Evolutionary conservation across 2,888 invertebrate genomes (phyloP), one percentile per base, ranked within the genome.

Genomic region (Cheiracanthium punctorium): DNA sequence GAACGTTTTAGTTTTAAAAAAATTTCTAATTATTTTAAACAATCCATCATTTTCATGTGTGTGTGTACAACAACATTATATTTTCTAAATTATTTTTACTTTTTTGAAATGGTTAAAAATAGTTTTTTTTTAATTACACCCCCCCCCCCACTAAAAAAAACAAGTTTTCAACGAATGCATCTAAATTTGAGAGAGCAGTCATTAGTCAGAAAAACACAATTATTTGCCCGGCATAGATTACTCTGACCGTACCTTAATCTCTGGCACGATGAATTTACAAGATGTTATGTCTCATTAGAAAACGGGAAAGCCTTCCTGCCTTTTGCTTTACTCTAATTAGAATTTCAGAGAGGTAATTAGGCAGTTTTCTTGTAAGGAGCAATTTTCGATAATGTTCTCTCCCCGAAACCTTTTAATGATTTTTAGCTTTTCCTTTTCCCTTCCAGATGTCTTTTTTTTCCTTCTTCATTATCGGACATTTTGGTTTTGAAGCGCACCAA

Each of bases 291-390:
- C 24, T 58, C 58, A 58, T 58, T 58, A 58, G 24, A 58, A 58
- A 24, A 48, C 17, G 1, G 24, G 37, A 37, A 58, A 58, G 1
- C 5, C 24, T 58, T 58, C 24, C 24, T 58, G n/a, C 24, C 43
- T 12, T 12, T 2, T 48, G 43, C 43, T 48, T 17, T 10, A 5
- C 58, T 58, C 58, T 58, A 58, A 58, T 58, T 58, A 58, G 58
- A 58, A 58, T 58, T 24, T 24, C 58, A 24, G 58, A 58, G 24
- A 58, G 58, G 58, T 58, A 58, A 58, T 58, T 58, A 58, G 58
- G 17, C 58, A 17, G 43, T 48, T 48, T 58, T 58, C 58, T 24
- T 58, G 4, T 58, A 5, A 58, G 58, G 1, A 24, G 58, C 58
- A 24, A 24, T 58, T 24, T 58, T 24, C 58, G 24, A 58, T 58